Evolutionary conservation across 37 sponge, comb jelly and placozoan genomes (phyloP), one percentile per base, ranked within the genome.

Genomic region (Spongilla lacustris): DNA sequence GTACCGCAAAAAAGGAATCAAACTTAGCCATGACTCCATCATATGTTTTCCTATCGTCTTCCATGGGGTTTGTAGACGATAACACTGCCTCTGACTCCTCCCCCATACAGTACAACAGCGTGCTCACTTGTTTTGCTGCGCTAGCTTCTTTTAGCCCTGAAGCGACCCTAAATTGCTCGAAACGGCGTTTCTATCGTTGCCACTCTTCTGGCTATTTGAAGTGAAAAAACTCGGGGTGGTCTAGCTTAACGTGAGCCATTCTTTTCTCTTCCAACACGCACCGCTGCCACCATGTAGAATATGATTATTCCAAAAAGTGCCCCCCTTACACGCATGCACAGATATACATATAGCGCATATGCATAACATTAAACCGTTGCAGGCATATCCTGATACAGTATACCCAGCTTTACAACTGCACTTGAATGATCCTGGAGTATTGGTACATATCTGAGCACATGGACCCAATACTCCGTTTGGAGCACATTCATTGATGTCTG

Each of bases 61-160:
- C 79, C 28, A 50, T 28, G 66, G 27, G 23, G 66, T 36, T 28
- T 24, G 79, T 78, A 24, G 79, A 38, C 21, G 23, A 24, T n/a
- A 78, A 28, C 24, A 78, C 79, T n/a, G 23, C 79, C 48, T 78
- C 27, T n/a, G 48, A 32, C 9, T 78, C 76, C 2, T 75, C 76
- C 4, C 76, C 76, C 31, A 75, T 29, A 28, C 71, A 69, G 28
- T 69, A 69, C 71, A 69, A 28, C 28, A 69, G 28, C 8, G 9
- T 69, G 27, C 27, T 69, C 71, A 69, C 9, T 69, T 69, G 71
- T 5, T 28, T 25, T 25, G 28, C 71, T 69, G 25, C 27, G 25
- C 27, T 69, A 69, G 27, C 71, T 29, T 25, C 71, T 28, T 25
- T 29, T 25, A 69, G 71, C 25, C 9, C 71, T 69, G 71, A 69